Percentiles rank a stretch among this genome's conserved stretches.
These are phyloP conservation scores for Cotesia typhae DNA, from an alignment of 1,140 invertebrate genomes.

Conservation along the genomic window DNA sequence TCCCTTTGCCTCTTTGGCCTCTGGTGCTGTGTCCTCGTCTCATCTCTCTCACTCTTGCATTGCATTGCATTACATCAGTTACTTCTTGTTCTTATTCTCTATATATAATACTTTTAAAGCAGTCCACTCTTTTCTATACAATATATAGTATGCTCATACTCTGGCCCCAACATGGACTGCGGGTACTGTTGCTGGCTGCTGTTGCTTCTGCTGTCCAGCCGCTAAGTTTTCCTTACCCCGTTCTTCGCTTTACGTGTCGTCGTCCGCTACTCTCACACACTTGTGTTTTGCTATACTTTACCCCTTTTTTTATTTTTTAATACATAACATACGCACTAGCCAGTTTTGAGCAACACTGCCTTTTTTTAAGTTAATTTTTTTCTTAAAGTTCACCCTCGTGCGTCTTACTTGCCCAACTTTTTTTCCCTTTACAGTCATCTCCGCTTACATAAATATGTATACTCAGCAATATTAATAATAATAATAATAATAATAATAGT, in stretches of 20 bases:
- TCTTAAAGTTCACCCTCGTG: background rate
- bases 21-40: slow-evolving; percentile 23
- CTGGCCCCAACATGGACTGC: background rate
- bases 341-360: slow-evolving; percentile 58
- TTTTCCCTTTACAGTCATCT: slow-evolving; percentile 58
- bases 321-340: slow-evolving; percentile 64
- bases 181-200: background rate
- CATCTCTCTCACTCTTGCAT: slow-evolving; percentile 34
- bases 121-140: slow-evolving; percentile 20
- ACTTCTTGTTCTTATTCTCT: background rate
- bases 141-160: no score
- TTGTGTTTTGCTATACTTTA: slow-evolving; percentile 6
- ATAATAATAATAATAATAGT: no score
- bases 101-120: slow-evolving; percentile 28
- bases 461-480: slow-evolving; percentile 33
- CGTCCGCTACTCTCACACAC: slow-evolving; percentile 31
- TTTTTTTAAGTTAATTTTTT: slow-evolving; percentile 36
- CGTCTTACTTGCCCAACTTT: slow-evolving; percentile 9
- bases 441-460: slow-evolving; percentile 52
- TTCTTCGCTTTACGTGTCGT: slow-evolving; percentile 32
- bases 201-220: slow-evolving; percentile 9
- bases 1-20: slow-evolving; percentile 44
- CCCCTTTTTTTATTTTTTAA: slow-evolving; percentile 44
- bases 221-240: slow-evolving; percentile 14
- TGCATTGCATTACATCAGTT: background rate